Conservation (phyloP, 2,113 vertebrate species). For the Calyptommatus sinebrachiatus region DNA sequence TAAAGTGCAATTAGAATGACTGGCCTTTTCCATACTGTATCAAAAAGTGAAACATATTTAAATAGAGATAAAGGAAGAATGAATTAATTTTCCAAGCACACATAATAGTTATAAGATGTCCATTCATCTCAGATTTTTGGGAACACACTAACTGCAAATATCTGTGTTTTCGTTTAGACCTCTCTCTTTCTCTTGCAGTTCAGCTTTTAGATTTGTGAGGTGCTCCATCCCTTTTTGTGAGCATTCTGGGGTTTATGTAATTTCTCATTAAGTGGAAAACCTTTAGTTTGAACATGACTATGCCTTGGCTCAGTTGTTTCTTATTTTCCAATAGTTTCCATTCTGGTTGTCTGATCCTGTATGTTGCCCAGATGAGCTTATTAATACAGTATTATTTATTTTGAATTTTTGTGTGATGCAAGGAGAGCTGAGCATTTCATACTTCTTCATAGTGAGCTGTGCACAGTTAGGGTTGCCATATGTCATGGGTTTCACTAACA, state of each 20-base stretch:
- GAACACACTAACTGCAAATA: conserved; percentile 25
- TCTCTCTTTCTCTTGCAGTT: conserved; percentile 10
- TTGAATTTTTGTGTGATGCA: not conserved
- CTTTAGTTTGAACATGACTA: conserved; percentile 31
- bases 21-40: no score
- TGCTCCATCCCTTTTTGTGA: not conserved
- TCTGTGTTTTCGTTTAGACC: conserved; percentile 20
- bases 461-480: not conserved
- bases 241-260: not conserved
- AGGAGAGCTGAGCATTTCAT: not conserved
- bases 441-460: not conserved
- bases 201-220: conserved; percentile 20
- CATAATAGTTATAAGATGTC: not conserved
- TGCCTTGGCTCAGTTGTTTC: conserved; percentile 27
- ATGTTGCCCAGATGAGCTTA: conserved; percentile 3
- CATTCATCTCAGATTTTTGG: not conserved
- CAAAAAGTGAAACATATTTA: not conserved
- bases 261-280: not conserved
- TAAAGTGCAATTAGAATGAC: not conserved
- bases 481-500: no score
- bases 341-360: conserved; percentile 6
- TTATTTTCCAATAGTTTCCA: conserved; percentile 15
- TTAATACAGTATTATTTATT: not conserved
- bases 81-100: conserved; percentile 10
- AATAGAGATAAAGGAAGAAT: not conserved